Percentiles rank a stretch among this genome's conserved stretches.
Conservation (phyloP, 92 coral and sea anemone genomes). For the Epizoanthus illoricatus region DNA sequence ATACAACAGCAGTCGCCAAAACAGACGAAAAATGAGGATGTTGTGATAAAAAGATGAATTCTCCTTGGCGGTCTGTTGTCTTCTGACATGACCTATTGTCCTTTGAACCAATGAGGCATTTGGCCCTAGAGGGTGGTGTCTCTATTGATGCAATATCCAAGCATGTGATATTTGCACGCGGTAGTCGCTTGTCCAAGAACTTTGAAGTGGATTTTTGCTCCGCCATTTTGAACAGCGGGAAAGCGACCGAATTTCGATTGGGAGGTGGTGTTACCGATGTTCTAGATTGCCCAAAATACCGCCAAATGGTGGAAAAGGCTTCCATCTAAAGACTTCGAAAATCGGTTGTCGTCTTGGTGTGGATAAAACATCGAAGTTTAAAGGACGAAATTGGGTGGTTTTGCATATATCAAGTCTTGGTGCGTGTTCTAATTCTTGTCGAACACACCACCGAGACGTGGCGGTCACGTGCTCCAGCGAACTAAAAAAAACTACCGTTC, state of each 20-base stretch:
- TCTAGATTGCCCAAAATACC: conserved; percentile 49
- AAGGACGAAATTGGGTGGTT: conserved; percentile 72
- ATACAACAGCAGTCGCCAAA: background rate
- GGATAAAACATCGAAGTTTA: conserved; percentile 53
- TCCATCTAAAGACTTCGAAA: conserved; percentile 54
- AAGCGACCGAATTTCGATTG: conserved; percentile 71
- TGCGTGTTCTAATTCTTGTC: too few species aligned
- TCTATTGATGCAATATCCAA: conserved; percentile 80
- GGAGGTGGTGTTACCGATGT: conserved; percentile 49
- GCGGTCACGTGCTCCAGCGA: conserved; percentile 99
- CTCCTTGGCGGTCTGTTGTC: conserved; percentile 66
- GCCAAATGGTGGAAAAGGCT: conserved; percentile 60
- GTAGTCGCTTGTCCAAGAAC: conserved; percentile 85
- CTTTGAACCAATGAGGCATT: conserved; percentile 81
- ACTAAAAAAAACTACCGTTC: conserved; percentile 85
- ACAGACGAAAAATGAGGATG: conserved; percentile 3
- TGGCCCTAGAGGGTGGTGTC: conserved; percentile 74
- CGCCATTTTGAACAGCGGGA: conserved; percentile 91
- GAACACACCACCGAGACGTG: conserved; percentile 99
- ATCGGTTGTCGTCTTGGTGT: conserved; percentile 32
- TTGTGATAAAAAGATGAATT: conserved; percentile 63
- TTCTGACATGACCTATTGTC: conserved; percentile 70
- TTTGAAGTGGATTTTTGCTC: conserved; percentile 82
- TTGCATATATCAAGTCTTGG: conserved; percentile 97
- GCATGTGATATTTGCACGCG: conserved; percentile 94